These are phyloP conservation scores for Tachysurus vachellii DNA, from an alignment of 2,113 vertebrate species.

Conservation along the genomic window DNA sequence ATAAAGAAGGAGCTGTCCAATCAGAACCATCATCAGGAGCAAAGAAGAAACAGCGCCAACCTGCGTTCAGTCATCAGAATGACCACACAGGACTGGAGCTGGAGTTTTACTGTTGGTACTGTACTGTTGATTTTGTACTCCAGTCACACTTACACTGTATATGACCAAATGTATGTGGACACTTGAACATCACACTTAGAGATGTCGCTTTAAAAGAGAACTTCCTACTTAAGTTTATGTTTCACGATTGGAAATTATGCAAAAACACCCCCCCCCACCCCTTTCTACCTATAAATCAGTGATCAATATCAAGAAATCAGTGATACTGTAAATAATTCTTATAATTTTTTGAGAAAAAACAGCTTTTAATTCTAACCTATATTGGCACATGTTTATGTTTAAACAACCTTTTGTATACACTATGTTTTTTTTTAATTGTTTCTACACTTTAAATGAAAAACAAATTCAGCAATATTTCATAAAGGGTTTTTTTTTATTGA, in stretches of 20 bases:
- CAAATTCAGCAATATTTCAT: constrained; percentile 23
- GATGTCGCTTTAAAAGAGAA: neutral
- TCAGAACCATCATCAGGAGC: neutral
- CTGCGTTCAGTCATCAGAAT: neutral
- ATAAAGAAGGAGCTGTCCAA: neutral
- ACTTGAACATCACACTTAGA: no score
- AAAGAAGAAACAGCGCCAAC: constrained; percentile 2
- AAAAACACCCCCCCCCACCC: no score
- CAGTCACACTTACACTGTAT: neutral
- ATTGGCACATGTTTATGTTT: neutral
- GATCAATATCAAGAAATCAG: neutral
- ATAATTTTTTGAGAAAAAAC: neutral
- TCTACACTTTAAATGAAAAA: neutral
- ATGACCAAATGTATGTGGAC: neutral
- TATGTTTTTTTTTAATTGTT: neutral
- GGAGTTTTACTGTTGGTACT: neutral
- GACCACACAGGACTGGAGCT: neutral
- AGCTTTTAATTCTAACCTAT: no score
- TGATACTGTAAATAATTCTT: neutral
- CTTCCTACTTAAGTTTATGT: no score
- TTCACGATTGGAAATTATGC: no score
- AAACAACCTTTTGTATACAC: neutral
- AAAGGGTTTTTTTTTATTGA: constrained; percentile 41
- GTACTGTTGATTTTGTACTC: neutral
- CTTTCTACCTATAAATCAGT: neutral